Base-by-base conservation (phyloP, 1,140 invertebrate species). In the Drosophila sp. region DNA sequence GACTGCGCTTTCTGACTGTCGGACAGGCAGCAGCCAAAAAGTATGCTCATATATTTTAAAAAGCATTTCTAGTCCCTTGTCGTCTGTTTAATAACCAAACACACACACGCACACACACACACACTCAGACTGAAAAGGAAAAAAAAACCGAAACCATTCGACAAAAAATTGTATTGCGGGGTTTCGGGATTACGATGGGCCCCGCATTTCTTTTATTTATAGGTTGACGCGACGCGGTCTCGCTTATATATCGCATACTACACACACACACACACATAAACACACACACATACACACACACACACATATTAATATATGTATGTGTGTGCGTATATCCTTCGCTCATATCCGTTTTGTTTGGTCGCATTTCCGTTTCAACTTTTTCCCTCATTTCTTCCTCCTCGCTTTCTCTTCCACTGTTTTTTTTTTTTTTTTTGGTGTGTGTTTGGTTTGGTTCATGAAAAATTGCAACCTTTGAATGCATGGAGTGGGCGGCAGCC, bases 311-410 rank as follows among this genome's bases (percentile, higher is more conserved):
- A 38, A 17, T 25, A 63, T 54, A 11, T 57, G 38, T 70, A 17
- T 47, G 30, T 68, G 41, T 71, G 68, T 71, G 56, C 69, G 66
- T 71, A 69, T 60, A 60, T 54, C 33, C 65, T 54, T 60, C 70
- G 72, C 80, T 84, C 80, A 84, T 83, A 84, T 84, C 80, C 80
- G 80, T 71, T 72, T 80, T 70, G 80, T 76, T 80, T 70, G 72
- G 76, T 84, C 76, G 80, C 80, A 84, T 84, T 84, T 84, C 80
- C 80, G 80, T 65, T 84, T 76, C 76, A 76, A 73, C 66, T 84
- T 79, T 84, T 79, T 84, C 44, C 44, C 44, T 50, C 25, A 50
- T 27, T 50, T 25, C 23, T 50, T 50, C 25, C 23, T 50, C 25
- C 27, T 1, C 7, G 17, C n/a, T 23, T 70, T 79, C 33, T 33